Conservation (phyloP, 1,140 invertebrate genomes). For the Atta texana region DNA sequence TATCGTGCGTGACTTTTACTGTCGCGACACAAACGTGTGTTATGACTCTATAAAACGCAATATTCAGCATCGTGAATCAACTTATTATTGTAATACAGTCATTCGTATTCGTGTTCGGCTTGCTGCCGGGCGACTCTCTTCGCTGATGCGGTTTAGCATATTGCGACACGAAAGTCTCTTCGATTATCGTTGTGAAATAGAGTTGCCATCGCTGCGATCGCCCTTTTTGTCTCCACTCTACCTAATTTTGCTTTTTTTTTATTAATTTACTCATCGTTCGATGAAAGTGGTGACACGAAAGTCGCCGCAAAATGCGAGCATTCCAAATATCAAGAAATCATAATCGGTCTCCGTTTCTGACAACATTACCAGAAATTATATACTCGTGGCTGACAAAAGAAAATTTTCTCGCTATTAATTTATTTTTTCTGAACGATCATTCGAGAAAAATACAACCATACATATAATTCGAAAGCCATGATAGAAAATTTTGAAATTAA, state of each 20-base stretch:
- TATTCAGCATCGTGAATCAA: slow-evolving; percentile 50
- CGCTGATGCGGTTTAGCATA: slow-evolving; percentile 44
- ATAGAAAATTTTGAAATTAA: neutral
- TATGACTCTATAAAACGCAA: slow-evolving; percentile 51
- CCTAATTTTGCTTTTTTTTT: slow-evolving; percentile 30
- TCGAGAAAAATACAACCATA: neutral
- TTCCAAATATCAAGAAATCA: slow-evolving; percentile 34
- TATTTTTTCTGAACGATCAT: neutral
- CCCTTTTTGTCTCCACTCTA: neutral
- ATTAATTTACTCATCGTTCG: slow-evolving; percentile 55
- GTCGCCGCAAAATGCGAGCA: slow-evolving; percentile 27
- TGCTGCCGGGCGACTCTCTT: slow-evolving; percentile 5
- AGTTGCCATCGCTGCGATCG: slow-evolving; percentile 27
- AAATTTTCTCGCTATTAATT: slow-evolving; percentile 1
- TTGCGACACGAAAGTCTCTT: slow-evolving; percentile 45
- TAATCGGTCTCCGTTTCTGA: neutral
- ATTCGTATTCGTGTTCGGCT: slow-evolving; percentile 47
- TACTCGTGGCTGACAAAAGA: neutral
- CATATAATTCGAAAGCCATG: neutral
- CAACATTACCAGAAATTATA: neutral
- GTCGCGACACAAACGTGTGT: slow-evolving; percentile 33
- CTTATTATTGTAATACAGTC: slow-evolving; percentile 59
- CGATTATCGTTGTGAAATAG: slow-evolving; percentile 30
- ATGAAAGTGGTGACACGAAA: slow-evolving; percentile 43
- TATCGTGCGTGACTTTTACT: slow-evolving; percentile 38